Conservation (phyloP, 1,140 invertebrate genomes). For the Bombus soroeensis region DNA sequence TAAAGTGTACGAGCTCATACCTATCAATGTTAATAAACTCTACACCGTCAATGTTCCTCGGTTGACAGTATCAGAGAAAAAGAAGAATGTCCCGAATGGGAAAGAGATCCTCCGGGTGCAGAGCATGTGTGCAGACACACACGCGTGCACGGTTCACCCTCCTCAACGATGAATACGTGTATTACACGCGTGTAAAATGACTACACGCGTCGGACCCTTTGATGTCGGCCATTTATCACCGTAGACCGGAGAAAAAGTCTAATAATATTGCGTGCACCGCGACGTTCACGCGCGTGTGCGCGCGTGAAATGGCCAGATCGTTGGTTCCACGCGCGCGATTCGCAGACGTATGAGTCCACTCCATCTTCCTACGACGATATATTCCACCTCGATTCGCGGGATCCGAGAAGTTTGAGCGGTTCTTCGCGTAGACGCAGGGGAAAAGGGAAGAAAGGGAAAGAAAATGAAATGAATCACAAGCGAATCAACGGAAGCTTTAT, state of each 20-base stretch:
- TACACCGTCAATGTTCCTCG: not conserved
- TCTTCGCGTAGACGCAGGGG: not conserved
- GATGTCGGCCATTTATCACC: constrained; percentile 82
- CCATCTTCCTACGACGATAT: constrained; percentile 44
- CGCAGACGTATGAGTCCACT: constrained; percentile 26
- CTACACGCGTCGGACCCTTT: constrained; percentile 78
- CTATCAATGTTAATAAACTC: too few species aligned
- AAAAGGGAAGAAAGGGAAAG: not conserved
- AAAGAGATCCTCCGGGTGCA: constrained; percentile 28
- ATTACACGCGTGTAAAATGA: constrained; percentile 83
- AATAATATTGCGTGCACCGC: constrained; percentile 78
- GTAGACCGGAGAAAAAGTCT: constrained; percentile 78
- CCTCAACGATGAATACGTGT: constrained; percentile 75
- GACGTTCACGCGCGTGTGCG: constrained; percentile 35
- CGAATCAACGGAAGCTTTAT: constrained; percentile 1
- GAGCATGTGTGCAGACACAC: constrained; percentile 30
- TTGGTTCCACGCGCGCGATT: constrained; percentile 25
- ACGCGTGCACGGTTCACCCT: not conserved
- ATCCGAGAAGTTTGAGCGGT: not conserved
- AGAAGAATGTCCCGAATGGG: constrained; percentile 1
- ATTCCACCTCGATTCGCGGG: constrained; percentile 20
- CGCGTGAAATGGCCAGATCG: constrained; percentile 39
- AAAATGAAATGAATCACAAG: not conserved
- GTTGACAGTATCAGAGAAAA: not conserved
- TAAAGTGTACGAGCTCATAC: too few species aligned